phyloP scores from a whole-genome alignment of 2,888 invertebrate species.

The Trichacis sp. region DNA sequence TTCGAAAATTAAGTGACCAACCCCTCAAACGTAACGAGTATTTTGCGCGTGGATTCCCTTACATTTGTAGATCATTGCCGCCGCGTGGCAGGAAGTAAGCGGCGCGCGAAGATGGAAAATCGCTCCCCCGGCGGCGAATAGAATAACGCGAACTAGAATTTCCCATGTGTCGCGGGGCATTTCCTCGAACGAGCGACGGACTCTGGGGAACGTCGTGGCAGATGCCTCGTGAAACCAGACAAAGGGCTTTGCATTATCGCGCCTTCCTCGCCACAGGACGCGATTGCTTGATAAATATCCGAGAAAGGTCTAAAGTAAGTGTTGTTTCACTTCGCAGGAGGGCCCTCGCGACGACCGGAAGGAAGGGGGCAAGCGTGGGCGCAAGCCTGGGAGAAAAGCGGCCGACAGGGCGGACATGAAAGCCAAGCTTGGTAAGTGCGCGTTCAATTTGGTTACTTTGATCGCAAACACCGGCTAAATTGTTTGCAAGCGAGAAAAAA shows the following conservation, averaged over 20 bases:
- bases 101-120: constrained; percentile 13
- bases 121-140: constrained; percentile 24
- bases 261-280: neutral
- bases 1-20: too few species aligned
- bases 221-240: constrained; percentile 16
- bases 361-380: constrained; percentile 88
- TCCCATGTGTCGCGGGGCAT: constrained; percentile 34
- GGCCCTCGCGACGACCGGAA: constrained; percentile 76
- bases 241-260: neutral
- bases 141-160: constrained; percentile 28
- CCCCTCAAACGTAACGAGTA: neutral
- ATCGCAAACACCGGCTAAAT: too few species aligned
- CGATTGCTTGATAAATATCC: neutral
- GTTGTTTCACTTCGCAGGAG: constrained; percentile 63
- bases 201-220: constrained; percentile 18
- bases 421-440: constrained; percentile 85
- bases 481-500: too few species aligned
- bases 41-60: neutral
- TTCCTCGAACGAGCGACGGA: constrained; percentile 20
- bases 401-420: constrained; percentile 93
- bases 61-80: neutral
- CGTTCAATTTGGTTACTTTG: too few species aligned
- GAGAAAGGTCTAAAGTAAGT: neutral
- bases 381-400: constrained; percentile 88
- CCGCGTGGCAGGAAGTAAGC: neutral